Percentiles rank a stretch among this genome's conserved stretches.
Conservation (phyloP, 2,888 invertebrate genomes). For the Strigamia crassipes region DNA sequence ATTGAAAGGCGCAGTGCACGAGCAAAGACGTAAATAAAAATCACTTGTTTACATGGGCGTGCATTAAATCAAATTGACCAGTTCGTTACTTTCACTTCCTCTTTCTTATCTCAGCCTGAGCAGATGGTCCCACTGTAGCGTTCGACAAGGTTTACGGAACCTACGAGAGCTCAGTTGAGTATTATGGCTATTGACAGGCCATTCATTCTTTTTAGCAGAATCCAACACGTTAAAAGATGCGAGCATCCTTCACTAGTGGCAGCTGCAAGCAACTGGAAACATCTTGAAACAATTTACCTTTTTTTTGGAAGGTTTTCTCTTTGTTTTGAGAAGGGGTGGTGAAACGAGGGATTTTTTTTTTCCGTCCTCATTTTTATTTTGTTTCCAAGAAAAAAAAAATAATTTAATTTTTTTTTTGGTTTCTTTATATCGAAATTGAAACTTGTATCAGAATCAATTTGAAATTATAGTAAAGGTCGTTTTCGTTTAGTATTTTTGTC, state of each 20-base stretch:
- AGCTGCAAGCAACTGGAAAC: conserved; percentile 16
- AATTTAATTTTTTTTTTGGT: not conserved
- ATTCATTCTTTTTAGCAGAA: conserved; percentile 21
- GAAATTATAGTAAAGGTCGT: conserved; percentile 16
- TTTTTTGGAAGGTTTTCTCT: not conserved
- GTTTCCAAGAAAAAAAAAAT: not conserved
- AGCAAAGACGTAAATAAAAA: conserved; percentile 16
- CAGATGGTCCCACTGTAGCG: conserved; percentile 12
- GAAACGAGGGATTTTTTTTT: not conserved
- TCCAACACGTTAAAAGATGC: conserved; percentile 21
- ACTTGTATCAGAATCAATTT: not conserved
- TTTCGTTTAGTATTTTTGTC: conserved; percentile 16
- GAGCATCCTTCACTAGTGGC: not conserved
- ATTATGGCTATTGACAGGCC: conserved; percentile 21
- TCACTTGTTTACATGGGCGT: conserved; percentile 21
- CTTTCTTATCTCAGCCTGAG: conserved; percentile 7
- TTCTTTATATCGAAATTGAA: not conserved
- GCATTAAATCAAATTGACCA: conserved; percentile 21
- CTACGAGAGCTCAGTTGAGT: conserved; percentile 15
- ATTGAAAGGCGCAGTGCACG: conserved; percentile 16
- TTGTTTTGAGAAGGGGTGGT: too few relatives aligned
- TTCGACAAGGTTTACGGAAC: conserved; percentile 21
- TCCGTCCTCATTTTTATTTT: not conserved
- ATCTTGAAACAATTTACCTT: not conserved
- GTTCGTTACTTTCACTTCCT: conserved; percentile 16